Base-by-base conservation (phyloP, 1,140 invertebrate species). In the Bilobella aurantiaca region DNA sequence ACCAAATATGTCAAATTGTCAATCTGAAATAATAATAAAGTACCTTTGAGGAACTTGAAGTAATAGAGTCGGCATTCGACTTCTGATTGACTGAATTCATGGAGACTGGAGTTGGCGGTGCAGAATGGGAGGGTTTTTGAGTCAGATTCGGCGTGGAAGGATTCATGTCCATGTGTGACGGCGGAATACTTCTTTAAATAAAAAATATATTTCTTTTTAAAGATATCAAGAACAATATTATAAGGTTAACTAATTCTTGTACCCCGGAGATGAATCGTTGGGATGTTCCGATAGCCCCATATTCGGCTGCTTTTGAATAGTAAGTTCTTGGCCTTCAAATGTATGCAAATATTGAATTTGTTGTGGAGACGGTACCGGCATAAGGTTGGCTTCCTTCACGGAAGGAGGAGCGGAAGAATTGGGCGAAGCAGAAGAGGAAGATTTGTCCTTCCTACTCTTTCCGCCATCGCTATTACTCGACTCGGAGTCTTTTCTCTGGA, bases 251-350 rank as follows among this genome's bases (percentile, higher is more conserved):
- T n/a, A n/a, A n/a, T n/a, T n/a, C n/a, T n/a, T n/a, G 56, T 73
- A 74, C 73, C 68, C 70, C 58, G 78, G 78, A 32, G 78, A 79
- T 63, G 74, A 34, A 69, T 73, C 71, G 28, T 37, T 68, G 30
- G 64, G 68, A 47, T 69, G 68, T 73, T 89, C 87, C 76, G 88
- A 88, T n/a, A 92, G 78, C 75, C 88, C 89, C 29, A 89, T 91
- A 77, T 96, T 96, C 21, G 93, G 89, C 79, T 96, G 93, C 78
- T 95, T 96, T 76, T 95, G 93, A 79, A 96, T 96, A 62, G 92
- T 95, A 69, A 96, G 79, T 81, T 96, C 93, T 82, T 96, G 93
- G 56, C 92, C 92, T 82, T 96, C 92, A 79, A 96, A 95, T 65
- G 91, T 87, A 82, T 92, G 94, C 66, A 95, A 83, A 82, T 95